Evolutionary conservation across 2,113 vertebrate species (phyloP), one percentile per base, ranked within the genome.

Genomic region (Chaetops frenatus): DNA sequence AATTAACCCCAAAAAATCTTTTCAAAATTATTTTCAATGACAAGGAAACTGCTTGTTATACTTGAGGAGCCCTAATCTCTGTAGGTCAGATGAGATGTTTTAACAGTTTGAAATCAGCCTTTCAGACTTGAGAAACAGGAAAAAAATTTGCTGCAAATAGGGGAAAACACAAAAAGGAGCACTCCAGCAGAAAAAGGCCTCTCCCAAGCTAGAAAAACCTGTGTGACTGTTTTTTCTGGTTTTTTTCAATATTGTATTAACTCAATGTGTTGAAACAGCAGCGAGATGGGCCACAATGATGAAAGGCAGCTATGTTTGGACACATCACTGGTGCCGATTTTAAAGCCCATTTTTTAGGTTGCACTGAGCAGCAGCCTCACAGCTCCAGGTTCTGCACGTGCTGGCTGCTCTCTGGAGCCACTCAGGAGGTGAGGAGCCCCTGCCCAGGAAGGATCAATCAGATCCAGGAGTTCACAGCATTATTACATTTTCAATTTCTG

Each of bases 401-500:
- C 56, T 22, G n/a, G 42, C 50, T 74, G 77, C 47, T 82, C 53
- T 45, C 65, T 91, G n/a, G 33, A 90, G 29, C 61, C 82, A 42
- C 44, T 82, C 36, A 50, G 81, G 71, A 77, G 6, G 6, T 73
- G 54, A 79, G 60, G 76, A 56, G 45, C 40, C 64, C 54, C 62
- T 67, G 73, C 50, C 36, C 76, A 44, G 2, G 1, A 48, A 50
- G 69, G 81, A 91, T 83, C 84, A 87, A 56, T 23, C 79, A 66
- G 36, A 90, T 70, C 35, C 91, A 88, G 29, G 72, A 92, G 90
- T 89, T 96, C 93, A 95, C 50, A 92, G 58, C 23, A 44, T 81
- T 85, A 82, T 83, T 82, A 81, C 57, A 78, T 88, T 95, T 90
- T 77, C 86, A 78, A 70, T 95, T 97, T 97, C 91, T 80, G 67